Evolutionary conservation across 2,113 vertebrate species (phyloP).

Genomic region (Addax nasomaculatus): DNA sequence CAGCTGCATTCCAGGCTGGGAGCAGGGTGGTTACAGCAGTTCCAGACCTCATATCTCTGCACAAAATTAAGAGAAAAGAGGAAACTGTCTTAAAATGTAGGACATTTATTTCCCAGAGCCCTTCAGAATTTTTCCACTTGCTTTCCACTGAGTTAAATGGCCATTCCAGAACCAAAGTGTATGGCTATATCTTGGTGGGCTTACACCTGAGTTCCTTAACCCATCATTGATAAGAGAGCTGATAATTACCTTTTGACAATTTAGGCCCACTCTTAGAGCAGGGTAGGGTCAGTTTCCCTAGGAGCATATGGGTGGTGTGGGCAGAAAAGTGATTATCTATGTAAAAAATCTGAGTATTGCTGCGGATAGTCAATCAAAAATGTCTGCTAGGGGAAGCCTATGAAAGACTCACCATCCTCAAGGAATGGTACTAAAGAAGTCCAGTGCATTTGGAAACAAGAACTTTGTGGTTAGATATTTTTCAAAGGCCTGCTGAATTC

Average conservation of each 20-base stretch:
- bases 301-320: not conserved
- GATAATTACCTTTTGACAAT: conserved; percentile 3
- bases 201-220: not conserved
- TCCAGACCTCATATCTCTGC: not conserved
- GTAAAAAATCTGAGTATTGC: not conserved
- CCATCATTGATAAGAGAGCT: not conserved
- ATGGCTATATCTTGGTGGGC: not conserved
- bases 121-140: not conserved
- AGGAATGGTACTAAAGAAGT: not conserved
- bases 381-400: not conserved
- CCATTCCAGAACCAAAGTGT: not conserved
- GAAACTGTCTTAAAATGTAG: not conserved
- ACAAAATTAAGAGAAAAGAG: not conserved
- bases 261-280: not conserved
- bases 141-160: not conserved
- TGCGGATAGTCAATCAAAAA: not conserved
- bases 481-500: not conserved
- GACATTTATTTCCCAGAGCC: not conserved
- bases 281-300: not conserved
- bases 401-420: not conserved
- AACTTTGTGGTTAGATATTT: not conserved
- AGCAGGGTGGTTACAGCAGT: not conserved
- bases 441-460: not conserved
- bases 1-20: not conserved
- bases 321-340: not conserved